Evolutionary conservation across 2,797 vertebrate genomes (phyloP).

Genomic region (Pyrocephalus nanus): DNA sequence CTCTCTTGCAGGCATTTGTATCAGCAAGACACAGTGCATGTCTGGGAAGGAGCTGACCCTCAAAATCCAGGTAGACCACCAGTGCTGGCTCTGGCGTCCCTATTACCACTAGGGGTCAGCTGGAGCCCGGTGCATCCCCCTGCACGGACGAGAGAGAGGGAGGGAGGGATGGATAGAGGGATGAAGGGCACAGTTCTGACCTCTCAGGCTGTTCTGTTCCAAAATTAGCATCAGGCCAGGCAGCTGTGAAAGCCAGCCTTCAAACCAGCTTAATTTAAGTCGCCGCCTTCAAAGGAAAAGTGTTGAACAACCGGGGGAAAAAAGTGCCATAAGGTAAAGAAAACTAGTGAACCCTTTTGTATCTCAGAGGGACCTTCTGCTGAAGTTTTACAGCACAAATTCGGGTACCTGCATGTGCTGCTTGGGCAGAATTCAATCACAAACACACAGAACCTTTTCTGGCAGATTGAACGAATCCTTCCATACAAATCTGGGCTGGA

Average conservation of each 20-base stretch:
- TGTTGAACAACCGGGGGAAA: neutral
- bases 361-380: neutral
- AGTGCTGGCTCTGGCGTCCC: neutral
- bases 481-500: neutral
- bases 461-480: neutral
- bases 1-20: neutral
- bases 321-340: neutral
- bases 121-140: neutral
- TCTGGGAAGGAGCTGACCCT: neutral
- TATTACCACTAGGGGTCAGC: constrained; percentile 18
- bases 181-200: neutral
- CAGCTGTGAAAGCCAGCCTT: neutral
- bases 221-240: neutral
- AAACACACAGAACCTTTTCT: neutral
- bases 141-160: neutral
- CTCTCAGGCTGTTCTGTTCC: neutral
- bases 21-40: neutral
- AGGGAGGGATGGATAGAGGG: neutral
- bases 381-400: too few relatives aligned
- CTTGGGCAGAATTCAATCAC: neutral
- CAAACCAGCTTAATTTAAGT: neutral
- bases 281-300: neutral
- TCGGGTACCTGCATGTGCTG: fast-evolving
- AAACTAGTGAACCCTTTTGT: neutral
- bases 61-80: neutral